Evolutionary conservation across 2,888 invertebrate genomes (phyloP).

Genomic region (Hermaeophaga mercurialis): DNA sequence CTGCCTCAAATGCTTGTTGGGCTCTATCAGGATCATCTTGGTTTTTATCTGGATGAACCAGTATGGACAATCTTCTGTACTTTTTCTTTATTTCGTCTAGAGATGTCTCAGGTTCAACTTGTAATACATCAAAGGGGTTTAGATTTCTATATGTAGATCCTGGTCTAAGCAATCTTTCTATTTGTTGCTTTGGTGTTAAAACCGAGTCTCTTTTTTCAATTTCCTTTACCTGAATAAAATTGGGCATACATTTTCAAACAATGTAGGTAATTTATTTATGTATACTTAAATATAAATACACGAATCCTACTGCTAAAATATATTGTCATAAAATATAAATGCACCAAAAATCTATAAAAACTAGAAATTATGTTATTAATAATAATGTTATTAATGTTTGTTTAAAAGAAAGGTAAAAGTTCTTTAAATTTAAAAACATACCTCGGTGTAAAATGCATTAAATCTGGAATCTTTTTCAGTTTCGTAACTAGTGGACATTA

Average conservation of each 20-base stretch:
- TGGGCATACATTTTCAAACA: no score
- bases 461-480: conserved; percentile 71
- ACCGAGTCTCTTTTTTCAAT: conserved; percentile 98
- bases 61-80: conserved; percentile 88
- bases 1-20: conserved; percentile 89
- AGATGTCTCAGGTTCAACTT: conserved; percentile 87
- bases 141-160: conserved; percentile 99
- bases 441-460: conserved; percentile 83
- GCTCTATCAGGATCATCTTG: conserved; percentile 94
- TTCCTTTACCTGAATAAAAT: conserved; percentile 83
- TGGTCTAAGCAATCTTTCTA: conserved; percentile 91
- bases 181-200: conserved; percentile 95
- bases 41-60: conserved; percentile 99
- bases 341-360: no score
- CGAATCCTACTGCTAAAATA: no score
- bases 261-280: no score
- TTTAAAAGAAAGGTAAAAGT: no score
- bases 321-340: no score
- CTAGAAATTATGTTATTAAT: no score
- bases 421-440: conserved; percentile 58
- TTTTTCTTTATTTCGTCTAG: conserved; percentile 95
- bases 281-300: no score
- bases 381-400: no score
- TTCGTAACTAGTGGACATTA: conserved; percentile 36
- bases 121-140: conserved; percentile 92